phyloP scores from a whole-genome alignment of 2,797 vertebrate species.

The Alectoris magna region DNA sequence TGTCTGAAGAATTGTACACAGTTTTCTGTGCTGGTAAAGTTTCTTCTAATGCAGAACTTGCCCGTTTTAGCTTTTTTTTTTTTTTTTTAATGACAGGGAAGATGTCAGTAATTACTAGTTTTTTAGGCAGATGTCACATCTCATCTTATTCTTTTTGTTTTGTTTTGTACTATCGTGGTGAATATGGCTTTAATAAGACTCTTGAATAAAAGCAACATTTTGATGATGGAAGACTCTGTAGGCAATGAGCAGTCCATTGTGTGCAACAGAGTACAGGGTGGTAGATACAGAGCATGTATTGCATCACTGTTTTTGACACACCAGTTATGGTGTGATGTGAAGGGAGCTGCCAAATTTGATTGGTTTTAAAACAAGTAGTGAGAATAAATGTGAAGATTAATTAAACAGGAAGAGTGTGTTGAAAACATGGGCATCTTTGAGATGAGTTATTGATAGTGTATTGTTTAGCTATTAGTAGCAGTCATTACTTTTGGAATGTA shows the following conservation, averaged over 20 bases:
- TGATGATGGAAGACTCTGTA: neutral
- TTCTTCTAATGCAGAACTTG: neutral
- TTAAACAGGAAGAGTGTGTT: neutral
- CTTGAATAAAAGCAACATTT: neutral
- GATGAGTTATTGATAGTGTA: neutral
- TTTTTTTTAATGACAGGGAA: neutral
- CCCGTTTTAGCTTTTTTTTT: neutral
- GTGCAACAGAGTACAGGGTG: neutral
- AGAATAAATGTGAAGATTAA: neutral
- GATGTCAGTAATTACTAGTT: neutral
- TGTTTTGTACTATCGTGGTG: neutral
- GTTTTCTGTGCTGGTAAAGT: neutral
- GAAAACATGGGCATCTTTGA: neutral
- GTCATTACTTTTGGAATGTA: neutral
- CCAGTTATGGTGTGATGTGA: neutral
- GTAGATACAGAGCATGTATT: neutral
- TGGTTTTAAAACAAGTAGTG: neutral
- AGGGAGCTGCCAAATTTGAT: neutral
- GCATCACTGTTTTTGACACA: neutral
- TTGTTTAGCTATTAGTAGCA: neutral
- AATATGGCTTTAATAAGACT: neutral
- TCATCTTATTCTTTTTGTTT: neutral
- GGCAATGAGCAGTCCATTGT: neutral
- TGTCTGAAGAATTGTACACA: neutral
- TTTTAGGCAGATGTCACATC: neutral